A percentile compares a stretch with the other conserved stretches of the same genome.
These are phyloP conservation scores for Drymonia ruficornis DNA, from an alignment of 2,888 invertebrate species.

Conservation along the genomic window DNA sequence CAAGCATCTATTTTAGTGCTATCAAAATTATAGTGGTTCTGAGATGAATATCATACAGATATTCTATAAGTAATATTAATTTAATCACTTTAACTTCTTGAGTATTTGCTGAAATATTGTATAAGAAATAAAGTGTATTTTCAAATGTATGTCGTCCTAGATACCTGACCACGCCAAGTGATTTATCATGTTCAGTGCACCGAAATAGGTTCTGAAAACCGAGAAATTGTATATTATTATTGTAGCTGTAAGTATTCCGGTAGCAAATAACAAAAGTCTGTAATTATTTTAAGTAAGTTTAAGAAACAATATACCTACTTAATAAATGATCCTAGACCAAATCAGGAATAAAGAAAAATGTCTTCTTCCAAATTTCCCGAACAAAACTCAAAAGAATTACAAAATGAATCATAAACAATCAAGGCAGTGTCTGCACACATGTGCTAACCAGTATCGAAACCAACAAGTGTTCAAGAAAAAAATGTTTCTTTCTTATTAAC, in stretches of 20 bases:
- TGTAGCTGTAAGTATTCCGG: too few relatives aligned
- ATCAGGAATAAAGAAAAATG: too few relatives aligned
- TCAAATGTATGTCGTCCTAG: not conserved
- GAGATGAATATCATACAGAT: not conserved
- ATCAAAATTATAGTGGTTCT: not conserved
- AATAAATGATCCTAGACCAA: too few relatives aligned
- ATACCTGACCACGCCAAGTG: not conserved
- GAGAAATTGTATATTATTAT: too few relatives aligned
- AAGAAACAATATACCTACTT: too few relatives aligned
- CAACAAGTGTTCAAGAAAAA: conserved; percentile 18
- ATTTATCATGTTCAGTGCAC: not conserved
- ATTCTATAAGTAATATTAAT: not conserved
- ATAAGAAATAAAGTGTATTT: not conserved
- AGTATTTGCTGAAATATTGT: not conserved
- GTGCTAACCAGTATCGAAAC: conserved; percentile 22
- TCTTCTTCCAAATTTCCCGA: too few relatives aligned
- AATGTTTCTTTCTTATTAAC: conserved; percentile 10
- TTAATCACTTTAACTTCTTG: not conserved
- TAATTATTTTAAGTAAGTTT: too few relatives aligned
- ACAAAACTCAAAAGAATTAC: too few relatives aligned
- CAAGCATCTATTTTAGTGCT: not conserved
- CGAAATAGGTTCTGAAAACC: not conserved
- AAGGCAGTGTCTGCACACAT: conserved; percentile 35
- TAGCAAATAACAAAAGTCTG: too few relatives aligned
- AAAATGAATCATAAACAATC: conserved; percentile 19